Base-by-base conservation (phyloP, 2,888 invertebrate species). In the Biston stratarius region DNA sequence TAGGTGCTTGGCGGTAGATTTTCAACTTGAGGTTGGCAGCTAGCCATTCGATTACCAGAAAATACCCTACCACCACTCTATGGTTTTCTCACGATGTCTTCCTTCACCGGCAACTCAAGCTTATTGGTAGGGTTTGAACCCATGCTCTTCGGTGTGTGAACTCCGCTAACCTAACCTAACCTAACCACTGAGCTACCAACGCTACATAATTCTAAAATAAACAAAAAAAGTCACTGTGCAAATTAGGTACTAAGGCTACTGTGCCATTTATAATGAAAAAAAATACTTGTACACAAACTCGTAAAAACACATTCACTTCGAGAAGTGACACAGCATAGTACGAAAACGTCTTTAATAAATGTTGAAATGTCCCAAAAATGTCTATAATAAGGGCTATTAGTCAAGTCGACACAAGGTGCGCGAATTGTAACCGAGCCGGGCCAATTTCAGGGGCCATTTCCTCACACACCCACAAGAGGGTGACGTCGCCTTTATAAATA, bases 401-500 rank as follows among this genome's bases (percentile, higher is more conserved):
- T 91, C 87, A 88, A 86, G 86, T 86, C 80, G 79, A 77, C 80
- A 87, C 91, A 91, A 91, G 91, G 91, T 91, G 91, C 77, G 89
- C 88, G 73, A 85, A 85, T 85, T 83, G 84, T 84, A 84, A 88
- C 83, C 81, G 81, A 86, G 83, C 78, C 83, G 83, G 82, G 83
- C 83, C 89, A 92, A 93, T 93, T 93, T 93, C 92, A 92, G 88
- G 93, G 91, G 83, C 83, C 92, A 92, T 93, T 93, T 91, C 86
- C 87, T 83, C 82, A 81, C 87, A 86, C 87, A 83, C 88, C 87
- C 88, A 80, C 77, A 76, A 73, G 63, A 63, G 67, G 67, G 63
- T 64, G 67, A 68, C 63, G 81, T 72, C 77, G 75, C 74, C 77
- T 81, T 80, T 82, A 80, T 87, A 85, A 86, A 83, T 82, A 85